Percentiles rank a stretch among this genome's conserved stretches.
These are phyloP conservation scores for Drosophila ercepeae DNA, from an alignment of 1,140 invertebrate species.

Conservation along the genomic window DNA sequence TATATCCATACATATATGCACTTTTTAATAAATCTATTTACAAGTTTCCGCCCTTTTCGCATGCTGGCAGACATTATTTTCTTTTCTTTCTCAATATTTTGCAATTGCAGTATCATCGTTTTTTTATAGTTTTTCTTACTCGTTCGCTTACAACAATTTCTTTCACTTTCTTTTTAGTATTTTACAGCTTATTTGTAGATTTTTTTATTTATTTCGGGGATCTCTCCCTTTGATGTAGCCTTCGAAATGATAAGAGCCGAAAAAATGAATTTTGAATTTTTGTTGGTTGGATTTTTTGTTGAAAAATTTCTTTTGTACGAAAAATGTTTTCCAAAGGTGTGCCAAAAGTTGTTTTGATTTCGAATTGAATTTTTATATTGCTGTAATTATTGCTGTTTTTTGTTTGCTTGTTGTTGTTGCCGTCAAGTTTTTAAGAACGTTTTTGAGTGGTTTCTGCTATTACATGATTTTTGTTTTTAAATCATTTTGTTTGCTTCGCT, in stretches of 20 bases:
- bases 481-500: conserved; percentile 18
- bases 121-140: conserved; percentile 17
- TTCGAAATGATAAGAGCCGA: conserved; percentile 69
- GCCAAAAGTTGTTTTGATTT: conserved; percentile 78
- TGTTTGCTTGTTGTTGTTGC: conserved; percentile 44
- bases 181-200: conserved; percentile 41
- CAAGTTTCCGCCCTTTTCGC: conserved; percentile 36
- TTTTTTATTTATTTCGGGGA: conserved; percentile 27
- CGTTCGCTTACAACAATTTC: conserved; percentile 62
- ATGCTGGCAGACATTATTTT: conserved; percentile 17
- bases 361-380: too few species aligned
- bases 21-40: conserved; percentile 60
- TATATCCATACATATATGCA: conserved; percentile 41
- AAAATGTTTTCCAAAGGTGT: conserved; percentile 84
- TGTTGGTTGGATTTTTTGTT: conserved; percentile 38
- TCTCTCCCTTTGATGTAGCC: conserved; percentile 14
- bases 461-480: conserved; percentile 18
- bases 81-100: conserved; percentile 32
- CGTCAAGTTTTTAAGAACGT: conserved; percentile 79
- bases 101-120: conserved; percentile 4
- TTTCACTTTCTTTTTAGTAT: conserved; percentile 36
- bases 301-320: conserved; percentile 41
- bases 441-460: conserved; percentile 80
- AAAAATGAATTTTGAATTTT: conserved; percentile 78
- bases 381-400: conserved; percentile 41